A percentile compares a stretch with the other conserved stretches of the same genome.
Conservation (phyloP, 2,888 invertebrate species). For the Tridacna crocea region DNA sequence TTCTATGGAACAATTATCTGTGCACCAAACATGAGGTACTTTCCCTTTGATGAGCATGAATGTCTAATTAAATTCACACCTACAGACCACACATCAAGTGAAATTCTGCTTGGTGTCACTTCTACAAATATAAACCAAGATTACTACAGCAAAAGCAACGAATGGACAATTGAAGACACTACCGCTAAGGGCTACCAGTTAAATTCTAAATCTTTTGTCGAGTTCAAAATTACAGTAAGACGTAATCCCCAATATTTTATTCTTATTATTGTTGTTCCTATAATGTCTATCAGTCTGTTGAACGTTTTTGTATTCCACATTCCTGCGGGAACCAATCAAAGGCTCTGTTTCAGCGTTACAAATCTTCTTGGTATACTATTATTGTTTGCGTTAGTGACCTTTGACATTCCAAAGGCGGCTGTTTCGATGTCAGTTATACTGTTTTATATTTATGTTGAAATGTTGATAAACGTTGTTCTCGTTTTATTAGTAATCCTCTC, state of each 20-base stretch:
- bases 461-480: conserved; percentile 30
- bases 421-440: conserved; percentile 27
- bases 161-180: conserved; percentile 32
- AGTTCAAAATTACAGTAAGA: conserved; percentile 28
- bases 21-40: conserved; percentile 30
- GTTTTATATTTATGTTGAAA: conserved; percentile 28
- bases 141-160: conserved; percentile 7
- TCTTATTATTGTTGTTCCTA: conserved; percentile 15
- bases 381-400: conserved; percentile 5
- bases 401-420: conserved; percentile 26
- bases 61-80: conserved; percentile 26
- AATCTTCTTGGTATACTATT: conserved; percentile 24
- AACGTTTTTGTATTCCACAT: conserved; percentile 34
- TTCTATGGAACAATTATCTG: conserved; percentile 29
- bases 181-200: conserved; percentile 5
- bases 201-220: conserved; percentile 19
- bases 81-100: conserved; percentile 21
- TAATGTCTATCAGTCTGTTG: conserved; percentile 20
- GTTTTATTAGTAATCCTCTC: not conserved
- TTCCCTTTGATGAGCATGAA: conserved; percentile 39
- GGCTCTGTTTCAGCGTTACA: conserved; percentile 23
- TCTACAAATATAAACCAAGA: conserved; percentile 1
- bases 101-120: conserved; percentile 23
- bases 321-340: not conserved
- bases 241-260: conserved; percentile 22